Conservation (phyloP, 2,797 vertebrate genomes). For the Moxostoma hubbsi region DNA sequence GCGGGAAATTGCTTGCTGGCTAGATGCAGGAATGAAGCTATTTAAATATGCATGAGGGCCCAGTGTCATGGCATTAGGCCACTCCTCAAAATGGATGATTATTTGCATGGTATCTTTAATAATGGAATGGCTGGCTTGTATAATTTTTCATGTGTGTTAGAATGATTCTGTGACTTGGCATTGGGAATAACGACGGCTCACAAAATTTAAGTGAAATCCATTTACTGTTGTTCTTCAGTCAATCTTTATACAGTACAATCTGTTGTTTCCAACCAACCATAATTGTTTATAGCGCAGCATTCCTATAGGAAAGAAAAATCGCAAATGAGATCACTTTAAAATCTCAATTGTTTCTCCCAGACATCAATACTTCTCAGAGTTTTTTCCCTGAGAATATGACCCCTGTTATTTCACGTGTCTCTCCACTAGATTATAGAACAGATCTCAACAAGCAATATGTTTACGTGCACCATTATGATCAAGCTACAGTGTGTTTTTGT, state of each 20-base stretch:
- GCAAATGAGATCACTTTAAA: too few species aligned
- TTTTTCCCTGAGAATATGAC: too few species aligned
- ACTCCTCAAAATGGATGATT: constrained; percentile 89
- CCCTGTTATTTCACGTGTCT: too few species aligned
- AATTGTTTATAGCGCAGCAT: background rate
- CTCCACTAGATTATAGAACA: too few species aligned
- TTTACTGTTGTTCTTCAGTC: too few species aligned
- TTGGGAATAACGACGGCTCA: background rate
- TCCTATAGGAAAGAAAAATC: background rate
- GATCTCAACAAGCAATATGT: too few species aligned
- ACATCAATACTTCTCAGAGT: too few species aligned
- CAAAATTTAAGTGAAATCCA: background rate
- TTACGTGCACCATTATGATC: too few species aligned
- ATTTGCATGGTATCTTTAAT: constrained; percentile 46
- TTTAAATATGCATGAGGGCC: constrained; percentile 98
- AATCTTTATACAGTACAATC: background rate
- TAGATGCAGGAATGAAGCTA: constrained; percentile 80
- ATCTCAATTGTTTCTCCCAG: too few species aligned
- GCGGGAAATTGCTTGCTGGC: constrained; percentile 83
- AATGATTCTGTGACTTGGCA: background rate
- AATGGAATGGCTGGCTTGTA: constrained; percentile 11
- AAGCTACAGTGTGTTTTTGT: too few species aligned
- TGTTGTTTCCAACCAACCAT: background rate
- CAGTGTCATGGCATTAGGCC: constrained; percentile 96
- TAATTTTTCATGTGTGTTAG: constrained; percentile 27